phyloP scores from a whole-genome alignment of 2,113 vertebrate genomes.

The Synodontis membranacea region DNA sequence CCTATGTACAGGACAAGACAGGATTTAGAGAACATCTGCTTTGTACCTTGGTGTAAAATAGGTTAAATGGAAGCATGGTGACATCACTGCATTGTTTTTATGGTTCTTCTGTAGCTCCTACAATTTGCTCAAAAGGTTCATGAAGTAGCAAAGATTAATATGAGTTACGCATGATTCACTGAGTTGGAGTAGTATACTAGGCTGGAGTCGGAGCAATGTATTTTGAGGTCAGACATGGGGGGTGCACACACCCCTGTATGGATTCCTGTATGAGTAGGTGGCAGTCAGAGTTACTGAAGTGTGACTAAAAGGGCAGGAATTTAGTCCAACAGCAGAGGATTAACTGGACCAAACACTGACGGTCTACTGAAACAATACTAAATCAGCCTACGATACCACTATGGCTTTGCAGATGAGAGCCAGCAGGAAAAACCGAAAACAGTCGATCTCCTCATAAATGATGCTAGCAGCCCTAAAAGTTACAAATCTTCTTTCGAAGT shows the following conservation, averaged over 20 bases:
- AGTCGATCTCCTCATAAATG: neutral
- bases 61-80: neutral
- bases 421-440: neutral
- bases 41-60: neutral
- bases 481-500: neutral
- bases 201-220: neutral
- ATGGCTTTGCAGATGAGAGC: neutral
- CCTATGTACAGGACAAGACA: neutral
- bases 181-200: neutral
- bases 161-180: neutral
- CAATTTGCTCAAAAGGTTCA: neutral
- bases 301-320: constrained; percentile 43
- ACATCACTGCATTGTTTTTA: neutral
- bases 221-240: neutral
- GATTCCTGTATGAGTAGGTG: constrained; percentile 5
- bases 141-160: neutral
- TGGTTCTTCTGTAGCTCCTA: neutral
- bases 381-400: constrained; percentile 10
- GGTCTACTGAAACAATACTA: constrained; percentile 57
- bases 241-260: neutral
- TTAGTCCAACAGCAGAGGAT: constrained; percentile 50
- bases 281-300: constrained; percentile 10
- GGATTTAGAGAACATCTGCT: neutral
- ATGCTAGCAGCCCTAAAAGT: too few species aligned
- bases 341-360: constrained; percentile 45